Base-by-base conservation (phyloP, 2,113 vertebrate genomes). In the Cacatua alba region DNA sequence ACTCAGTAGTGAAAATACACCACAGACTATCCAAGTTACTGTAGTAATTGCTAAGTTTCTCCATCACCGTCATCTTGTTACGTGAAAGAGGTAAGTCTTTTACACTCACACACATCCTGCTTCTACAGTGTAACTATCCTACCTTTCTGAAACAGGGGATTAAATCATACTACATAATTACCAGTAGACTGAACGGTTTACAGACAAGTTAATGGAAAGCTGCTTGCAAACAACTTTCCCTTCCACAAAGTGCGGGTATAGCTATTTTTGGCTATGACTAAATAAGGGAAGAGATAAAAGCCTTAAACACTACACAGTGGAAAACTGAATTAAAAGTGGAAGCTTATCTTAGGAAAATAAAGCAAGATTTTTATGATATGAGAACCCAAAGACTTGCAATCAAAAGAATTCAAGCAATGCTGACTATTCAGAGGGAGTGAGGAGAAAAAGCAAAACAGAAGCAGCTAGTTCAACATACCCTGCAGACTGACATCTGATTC, bases 401-500 rank as follows among this genome's bases (percentile, higher is more conserved):
- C 35, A 55, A 88, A 75, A 82, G 85, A 68, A 84, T 37, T 41
- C 10, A 31, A 86, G 60, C 70, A 68, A 51, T 1, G 55, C 35
- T 52, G 76, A 46, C 49, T 53, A 10, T 39, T 63, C 65, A 63
- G 68, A 71, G 31, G 0, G 3, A 63, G 53, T 37, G 69, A 62
- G 28, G 17, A 63, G 20, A 9, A 9, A 8, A 71, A 59, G 6
- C 44, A 79, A 63, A 72, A 48, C 7, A 23, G 35, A 18, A 41
- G n/a, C 7, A 71, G 49, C 5, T 13, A 37, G 6, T 2, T 64
- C 23, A 26, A 79, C 99, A 94, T 97, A 99, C 99, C 98, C 99
- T 98, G 98, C 98, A 99, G 82, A 99, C 99, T 3, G 99, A 99
- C 99, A 99, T 99, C 98, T 99, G 99, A 94, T 99, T 99, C 2